Evolutionary conservation across 2,797 vertebrate species (phyloP).

Genomic region (Luscinia megarhynchos): DNA sequence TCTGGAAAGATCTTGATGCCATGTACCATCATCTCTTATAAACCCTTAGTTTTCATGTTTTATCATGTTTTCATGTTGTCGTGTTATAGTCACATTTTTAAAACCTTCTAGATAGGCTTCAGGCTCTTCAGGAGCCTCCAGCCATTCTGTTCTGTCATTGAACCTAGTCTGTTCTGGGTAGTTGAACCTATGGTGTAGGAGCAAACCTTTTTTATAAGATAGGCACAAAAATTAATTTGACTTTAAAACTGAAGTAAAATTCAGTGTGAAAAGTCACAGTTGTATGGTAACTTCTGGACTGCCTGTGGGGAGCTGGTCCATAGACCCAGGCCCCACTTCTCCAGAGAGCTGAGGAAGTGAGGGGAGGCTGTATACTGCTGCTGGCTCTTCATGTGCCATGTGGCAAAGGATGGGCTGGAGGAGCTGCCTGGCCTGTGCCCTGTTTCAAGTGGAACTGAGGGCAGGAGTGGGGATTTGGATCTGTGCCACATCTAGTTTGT

Average conservation of each 20-base stretch:
- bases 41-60: neutral
- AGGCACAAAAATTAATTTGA: neutral
- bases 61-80: neutral
- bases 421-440: neutral
- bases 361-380: neutral
- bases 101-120: neutral
- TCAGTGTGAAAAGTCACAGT: neutral
- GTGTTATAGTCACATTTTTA: neutral
- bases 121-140: neutral
- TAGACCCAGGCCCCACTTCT: accelerated
- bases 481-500: neutral
- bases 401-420: accelerated
- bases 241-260: neutral
- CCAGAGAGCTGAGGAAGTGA: neutral
- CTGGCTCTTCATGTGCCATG: accelerated
- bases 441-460: neutral
- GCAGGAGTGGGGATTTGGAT: accelerated
- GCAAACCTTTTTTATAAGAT: neutral
- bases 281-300: neutral
- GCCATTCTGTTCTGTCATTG: neutral
- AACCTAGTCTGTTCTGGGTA: neutral
- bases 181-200: neutral
- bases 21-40: neutral
- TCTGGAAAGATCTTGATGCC: neutral
- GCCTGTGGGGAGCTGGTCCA: neutral